A percentile compares a stretch with the other conserved stretches of the same genome.
phyloP scores from a whole-genome alignment of 64 coral and sea anemone species.

The Actinia equina region DNA sequence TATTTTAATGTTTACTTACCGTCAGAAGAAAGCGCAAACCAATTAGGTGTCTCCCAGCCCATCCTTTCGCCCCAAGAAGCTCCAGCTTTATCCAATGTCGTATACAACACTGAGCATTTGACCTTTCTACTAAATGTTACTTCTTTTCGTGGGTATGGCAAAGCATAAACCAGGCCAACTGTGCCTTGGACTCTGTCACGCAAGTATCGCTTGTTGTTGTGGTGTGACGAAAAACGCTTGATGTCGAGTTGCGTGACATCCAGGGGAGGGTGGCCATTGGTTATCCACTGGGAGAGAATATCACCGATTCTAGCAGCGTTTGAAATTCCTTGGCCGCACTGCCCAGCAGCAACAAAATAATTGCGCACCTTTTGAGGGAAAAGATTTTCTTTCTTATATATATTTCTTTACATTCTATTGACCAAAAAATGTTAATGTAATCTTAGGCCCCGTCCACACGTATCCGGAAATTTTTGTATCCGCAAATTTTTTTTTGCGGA shows the following conservation, averaged over 20 bases:
- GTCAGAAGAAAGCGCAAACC: constrained; percentile 35
- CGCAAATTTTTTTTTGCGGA: no score
- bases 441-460: no score
- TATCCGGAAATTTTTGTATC: no score
- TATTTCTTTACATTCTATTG: no score
- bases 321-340: constrained; percentile 64
- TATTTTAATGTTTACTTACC: constrained; percentile 12
- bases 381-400: no score
- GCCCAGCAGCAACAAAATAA: constrained; percentile 76
- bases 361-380: constrained; percentile 51
- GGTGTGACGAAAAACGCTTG: constrained; percentile 61
- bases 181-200: constrained; percentile 53
- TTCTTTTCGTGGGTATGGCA: constrained; percentile 65
- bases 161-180: constrained; percentile 36
- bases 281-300: constrained; percentile 77
- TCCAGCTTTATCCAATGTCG: constrained; percentile 48
- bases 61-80: constrained; percentile 81
- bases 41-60: constrained; percentile 93
- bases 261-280: constrained; percentile 65
- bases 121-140: constrained; percentile 36
- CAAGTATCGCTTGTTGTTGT: constrained; percentile 75
- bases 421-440: no score
- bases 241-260: constrained; percentile 80
- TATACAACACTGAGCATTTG: constrained; percentile 62
- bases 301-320: constrained; percentile 62